Evolutionary conservation across 2,113 vertebrate species (phyloP), one percentile per base, ranked within the genome.

Genomic region (Sebastes schlegelii): DNA sequence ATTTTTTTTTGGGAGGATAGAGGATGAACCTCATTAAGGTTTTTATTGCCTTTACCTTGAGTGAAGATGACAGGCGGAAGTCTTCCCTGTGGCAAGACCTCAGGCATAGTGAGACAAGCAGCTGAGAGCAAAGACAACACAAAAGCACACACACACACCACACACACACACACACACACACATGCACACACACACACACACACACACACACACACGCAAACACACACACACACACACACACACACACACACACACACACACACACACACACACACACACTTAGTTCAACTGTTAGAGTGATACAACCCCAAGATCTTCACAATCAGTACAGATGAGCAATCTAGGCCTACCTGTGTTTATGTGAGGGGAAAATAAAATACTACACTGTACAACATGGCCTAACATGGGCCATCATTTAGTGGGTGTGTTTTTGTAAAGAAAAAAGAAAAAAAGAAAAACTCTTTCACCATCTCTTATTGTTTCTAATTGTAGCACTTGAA

Each of bases 41-140:
- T 8, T 26, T 77, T 82, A 84, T 84, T 78, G 21, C 42, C 23
- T 71, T 89, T 82, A 86, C 85, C 86, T 86, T 91, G 52, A 93
- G 73, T 91, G 65, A 90, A 88, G 89, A 90, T 85, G 92, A 93
- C 91, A 93, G 72, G 91, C 9, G 63, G 87, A 90, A 89, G 83
- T 87, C 64, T 85, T 75, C 77, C 90, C 80, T 79, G 69, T 64
- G 74, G 93, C 89, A 70, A 86, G 52, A 75, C 86, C 84, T 78
- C 61, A 82, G 87, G 91, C 71, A 7, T 72, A 64, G 60, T 72
- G 83, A 91, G 85, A 82, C 84, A 76, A 84, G 77, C 82, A 89
- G 77, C 93, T 92, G 88, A 91, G 82, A 84, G 84, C 83, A 86
- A 58, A 77, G 4, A 77, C 42, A 74, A 34, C 34, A 34, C 34